phyloP scores from a whole-genome alignment of 2,888 invertebrate species.

The Desoria tigrina region DNA sequence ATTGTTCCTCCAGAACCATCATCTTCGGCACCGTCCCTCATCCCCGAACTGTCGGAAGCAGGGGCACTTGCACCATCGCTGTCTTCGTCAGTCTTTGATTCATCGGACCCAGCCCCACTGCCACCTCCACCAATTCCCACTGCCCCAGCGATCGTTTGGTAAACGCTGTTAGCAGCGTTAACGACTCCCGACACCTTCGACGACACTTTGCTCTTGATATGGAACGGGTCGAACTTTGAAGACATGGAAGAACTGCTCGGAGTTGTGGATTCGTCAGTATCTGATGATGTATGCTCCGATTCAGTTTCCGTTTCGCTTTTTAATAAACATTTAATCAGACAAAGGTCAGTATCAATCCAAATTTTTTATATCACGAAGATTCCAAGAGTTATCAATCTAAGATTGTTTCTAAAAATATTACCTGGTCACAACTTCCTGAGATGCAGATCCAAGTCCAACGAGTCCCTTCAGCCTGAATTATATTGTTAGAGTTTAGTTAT shows the following conservation, averaged over 20 bases:
- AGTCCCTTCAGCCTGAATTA: background rate
- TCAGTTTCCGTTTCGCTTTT: background rate
- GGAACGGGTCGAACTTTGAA: conserved; percentile 3
- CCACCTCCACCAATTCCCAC: background rate
- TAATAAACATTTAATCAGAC: background rate
- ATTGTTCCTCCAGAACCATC: background rate
- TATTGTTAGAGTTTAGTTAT: background rate
- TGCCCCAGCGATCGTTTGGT: background rate
- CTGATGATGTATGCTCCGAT: no score
- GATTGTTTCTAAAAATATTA: no score
- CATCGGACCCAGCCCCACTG: background rate
- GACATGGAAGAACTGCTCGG: background rate
- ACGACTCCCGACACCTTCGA: background rate
- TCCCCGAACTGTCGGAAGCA: background rate
- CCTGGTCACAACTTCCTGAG: background rate
- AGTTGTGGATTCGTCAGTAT: background rate
- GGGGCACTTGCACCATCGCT: background rate
- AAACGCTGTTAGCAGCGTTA: background rate
- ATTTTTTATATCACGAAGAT: background rate
- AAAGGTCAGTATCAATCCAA: background rate
- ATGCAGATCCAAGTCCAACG: background rate
- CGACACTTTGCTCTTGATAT: background rate
- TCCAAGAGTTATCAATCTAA: no score
- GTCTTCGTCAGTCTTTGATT: background rate
- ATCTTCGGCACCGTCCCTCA: background rate